Conservation (phyloP, 2,797 vertebrate genomes). For the Podarcis lilfordi region DNA sequence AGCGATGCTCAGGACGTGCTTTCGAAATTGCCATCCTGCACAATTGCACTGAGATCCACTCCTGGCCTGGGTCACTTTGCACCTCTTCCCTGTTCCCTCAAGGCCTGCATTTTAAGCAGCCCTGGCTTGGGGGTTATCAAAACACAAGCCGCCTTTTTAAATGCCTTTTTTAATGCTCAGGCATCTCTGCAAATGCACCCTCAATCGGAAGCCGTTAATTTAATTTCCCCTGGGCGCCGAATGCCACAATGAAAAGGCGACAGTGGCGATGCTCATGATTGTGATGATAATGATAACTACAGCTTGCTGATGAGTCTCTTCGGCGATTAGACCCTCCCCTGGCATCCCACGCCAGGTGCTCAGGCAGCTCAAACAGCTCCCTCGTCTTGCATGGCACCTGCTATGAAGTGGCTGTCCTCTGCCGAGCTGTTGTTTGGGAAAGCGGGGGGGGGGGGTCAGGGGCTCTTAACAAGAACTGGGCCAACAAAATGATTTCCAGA, state of each 20-base stretch:
- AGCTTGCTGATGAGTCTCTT: background rate
- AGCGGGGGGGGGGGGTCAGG: background rate
- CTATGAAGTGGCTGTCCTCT: background rate
- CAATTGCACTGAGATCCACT: background rate
- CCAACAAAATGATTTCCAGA: background rate
- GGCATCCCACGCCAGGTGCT: background rate
- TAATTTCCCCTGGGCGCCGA: background rate
- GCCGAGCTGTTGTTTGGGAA: background rate
- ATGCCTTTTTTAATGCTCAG: background rate
- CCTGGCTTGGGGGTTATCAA: background rate
- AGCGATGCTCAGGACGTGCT: background rate
- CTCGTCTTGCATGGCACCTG: accelerated
- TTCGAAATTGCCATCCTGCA: too few species aligned
- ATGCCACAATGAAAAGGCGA: constrained; percentile 8
- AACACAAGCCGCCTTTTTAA: background rate
- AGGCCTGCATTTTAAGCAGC: background rate
- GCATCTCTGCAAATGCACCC: background rate
- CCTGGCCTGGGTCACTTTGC: background rate
- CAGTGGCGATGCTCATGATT: background rate
- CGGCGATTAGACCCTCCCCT: background rate
- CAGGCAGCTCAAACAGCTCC: background rate
- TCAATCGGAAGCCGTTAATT: constrained; percentile 30
- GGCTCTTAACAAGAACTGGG: background rate
- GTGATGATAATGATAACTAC: background rate
- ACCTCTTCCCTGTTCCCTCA: background rate